phyloP scores from a whole-genome alignment of 2,888 invertebrate species.

The Geophilus truncorum region DNA sequence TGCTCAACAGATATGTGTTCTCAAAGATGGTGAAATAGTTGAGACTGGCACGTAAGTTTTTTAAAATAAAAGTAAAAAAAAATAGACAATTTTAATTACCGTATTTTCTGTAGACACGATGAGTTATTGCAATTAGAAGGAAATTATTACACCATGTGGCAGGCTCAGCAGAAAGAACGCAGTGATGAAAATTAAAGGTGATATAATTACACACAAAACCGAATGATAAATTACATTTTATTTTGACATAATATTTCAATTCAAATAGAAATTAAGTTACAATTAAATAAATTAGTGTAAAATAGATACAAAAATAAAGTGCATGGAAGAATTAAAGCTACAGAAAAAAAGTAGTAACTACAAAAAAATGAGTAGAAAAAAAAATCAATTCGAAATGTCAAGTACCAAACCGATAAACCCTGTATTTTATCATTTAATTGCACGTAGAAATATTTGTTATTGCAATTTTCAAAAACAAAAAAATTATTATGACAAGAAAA shows the following conservation, averaged over 20 bases:
- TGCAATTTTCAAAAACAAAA: too few relatives aligned
- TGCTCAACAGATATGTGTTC: slow-evolving; percentile 88
- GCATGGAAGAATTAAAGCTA: not conserved
- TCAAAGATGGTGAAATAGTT: slow-evolving; percentile 83
- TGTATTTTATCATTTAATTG: not conserved
- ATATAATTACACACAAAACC: too few relatives aligned
- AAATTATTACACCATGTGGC: slow-evolving; percentile 88
- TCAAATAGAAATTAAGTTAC: not conserved
- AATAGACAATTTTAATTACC: not conserved
- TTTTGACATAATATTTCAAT: too few relatives aligned
- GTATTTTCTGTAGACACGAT: slow-evolving; percentile 59
- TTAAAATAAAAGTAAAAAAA: not conserved
- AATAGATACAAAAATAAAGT: not conserved
- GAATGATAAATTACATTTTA: not conserved
- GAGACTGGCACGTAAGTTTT: slow-evolving; percentile 73
- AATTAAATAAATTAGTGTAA: not conserved
- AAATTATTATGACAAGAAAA: not conserved
- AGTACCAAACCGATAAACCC: not conserved
- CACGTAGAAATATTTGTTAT: too few relatives aligned
- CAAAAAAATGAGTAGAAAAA: not conserved
- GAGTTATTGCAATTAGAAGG: slow-evolving; percentile 64
- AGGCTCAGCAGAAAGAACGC: slow-evolving; percentile 64
- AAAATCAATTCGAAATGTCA: not conserved
- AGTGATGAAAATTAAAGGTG: not conserved
- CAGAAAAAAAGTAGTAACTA: not conserved